Evolutionary conservation across 2,888 invertebrate genomes (phyloP), one percentile per base, ranked within the genome.

Genomic region (Colostygia pectinataria): DNA sequence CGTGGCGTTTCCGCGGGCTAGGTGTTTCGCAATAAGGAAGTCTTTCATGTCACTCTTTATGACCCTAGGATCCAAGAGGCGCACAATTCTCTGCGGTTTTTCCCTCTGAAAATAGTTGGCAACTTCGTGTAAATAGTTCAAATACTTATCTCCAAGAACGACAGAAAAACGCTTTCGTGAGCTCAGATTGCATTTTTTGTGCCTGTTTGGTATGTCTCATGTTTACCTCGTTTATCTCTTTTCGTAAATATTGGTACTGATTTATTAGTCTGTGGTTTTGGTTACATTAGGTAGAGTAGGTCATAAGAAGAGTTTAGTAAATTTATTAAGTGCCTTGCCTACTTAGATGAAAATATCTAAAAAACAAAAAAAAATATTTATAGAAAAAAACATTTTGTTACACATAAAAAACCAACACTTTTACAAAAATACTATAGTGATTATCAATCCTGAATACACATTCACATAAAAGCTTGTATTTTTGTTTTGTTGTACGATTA

Each of bases 11-110:
- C 61, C 65, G 53, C 52, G 40, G 55, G 64, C 47, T 46, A 40
- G 55, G 46, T 49, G 51, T 58, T 47, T 52, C 46, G 45, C 57
- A 55, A 57, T 56, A 62, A 53, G 59, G 57, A 64, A 58, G 46
- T 47, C 66, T 68, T 69, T 74, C 57, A 72, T 61, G 53, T 61
- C 47, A 55, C 54, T 55, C 20, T 59, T 61, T 62, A 67, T 60
- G 58, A 50, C 55, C 54, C 39, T 39, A 47, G 46, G 53, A 53
- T 47, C 49, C 57, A 42, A 52, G 36, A 60, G 48, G 52, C 57
- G 45, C 57, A 54, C 57, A 50, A 53, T 59, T 59, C 43, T 37
- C 53, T 40, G 50, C 53, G 42, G 53, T 61, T 59, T 61, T 53
- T 29, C 49, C 44, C 59, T 62, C 59, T 48, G 56, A 60, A 14